Evolutionary conservation across 2,797 vertebrate species (phyloP).

Genomic region (Ctenochaetus hawaiiensis): DNA sequence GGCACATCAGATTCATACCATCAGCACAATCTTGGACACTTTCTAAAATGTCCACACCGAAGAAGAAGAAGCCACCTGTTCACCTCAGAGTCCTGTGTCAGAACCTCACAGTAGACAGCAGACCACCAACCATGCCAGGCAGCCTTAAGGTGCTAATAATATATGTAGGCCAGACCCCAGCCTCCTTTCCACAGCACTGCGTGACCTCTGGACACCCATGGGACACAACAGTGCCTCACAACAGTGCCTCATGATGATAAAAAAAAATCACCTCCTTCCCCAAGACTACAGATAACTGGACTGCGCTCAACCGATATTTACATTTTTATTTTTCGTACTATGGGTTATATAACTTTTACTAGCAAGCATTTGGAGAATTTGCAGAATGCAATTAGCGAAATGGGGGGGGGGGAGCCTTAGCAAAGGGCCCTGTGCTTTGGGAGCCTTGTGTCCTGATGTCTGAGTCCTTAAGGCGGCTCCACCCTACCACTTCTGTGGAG

Average conservation of each 20-base stretch:
- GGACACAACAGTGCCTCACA: slow-evolving; percentile 24
- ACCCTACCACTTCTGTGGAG: slow-evolving; percentile 76
- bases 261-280: neutral
- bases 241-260: neutral
- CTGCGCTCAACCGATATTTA: neutral
- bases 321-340: neutral
- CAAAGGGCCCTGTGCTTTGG: slow-evolving; percentile 14
- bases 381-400: neutral
- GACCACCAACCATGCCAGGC: slow-evolving; percentile 77
- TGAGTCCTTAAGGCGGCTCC: slow-evolving; percentile 71
- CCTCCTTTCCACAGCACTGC: slow-evolving; percentile 21
- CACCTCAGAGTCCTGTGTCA: slow-evolving; percentile 53
- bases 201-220: slow-evolving; percentile 45
- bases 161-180: slow-evolving; percentile 51
- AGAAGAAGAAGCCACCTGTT: slow-evolving; percentile 75
- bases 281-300: too few species aligned
- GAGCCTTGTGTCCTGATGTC: slow-evolving; percentile 35
- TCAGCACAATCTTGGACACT: slow-evolving; percentile 38
- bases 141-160: slow-evolving; percentile 76
- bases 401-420: neutral
- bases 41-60: slow-evolving; percentile 8
- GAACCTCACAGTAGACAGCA: slow-evolving; percentile 50
- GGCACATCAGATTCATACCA: slow-evolving; percentile 16
- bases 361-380: slow-evolving; percentile 8
- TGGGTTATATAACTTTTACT: neutral